These are phyloP conservation scores for Diachasmimorpha longicaudata DNA, from an alignment of 1,140 invertebrate species.

Conservation along the genomic window DNA sequence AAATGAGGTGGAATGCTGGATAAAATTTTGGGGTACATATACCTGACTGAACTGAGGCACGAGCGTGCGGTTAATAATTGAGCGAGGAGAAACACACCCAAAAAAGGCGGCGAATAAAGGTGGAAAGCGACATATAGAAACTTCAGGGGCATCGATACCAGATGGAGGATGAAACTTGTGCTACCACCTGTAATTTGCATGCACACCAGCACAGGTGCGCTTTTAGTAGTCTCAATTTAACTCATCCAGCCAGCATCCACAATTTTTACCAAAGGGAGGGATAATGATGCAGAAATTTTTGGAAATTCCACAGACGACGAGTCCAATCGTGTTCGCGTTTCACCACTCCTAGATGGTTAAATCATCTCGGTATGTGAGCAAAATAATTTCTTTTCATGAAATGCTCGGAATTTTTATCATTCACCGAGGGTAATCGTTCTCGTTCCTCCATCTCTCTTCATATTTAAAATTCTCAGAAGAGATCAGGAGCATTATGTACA, in stretches of 20 bases:
- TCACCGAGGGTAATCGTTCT: neutral
- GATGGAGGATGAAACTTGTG: constrained; percentile 28
- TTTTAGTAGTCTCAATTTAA: constrained; percentile 21
- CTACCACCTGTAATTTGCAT: constrained; percentile 27
- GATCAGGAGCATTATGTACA: neutral
- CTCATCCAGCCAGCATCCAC: neutral
- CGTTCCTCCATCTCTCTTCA: neutral
- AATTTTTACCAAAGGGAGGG: neutral
- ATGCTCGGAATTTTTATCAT: neutral
- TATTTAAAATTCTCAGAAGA: neutral
- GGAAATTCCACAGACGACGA: neutral
- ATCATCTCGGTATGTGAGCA: neutral
- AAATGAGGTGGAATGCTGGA: constrained; percentile 20
- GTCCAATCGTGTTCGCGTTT: neutral
- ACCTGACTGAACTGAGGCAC: neutral
- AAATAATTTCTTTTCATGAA: neutral
- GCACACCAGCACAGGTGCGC: constrained; percentile 20
- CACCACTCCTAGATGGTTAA: neutral
- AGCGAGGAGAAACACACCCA: neutral
- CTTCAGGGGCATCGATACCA: constrained; percentile 16
- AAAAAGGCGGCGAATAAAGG: neutral
- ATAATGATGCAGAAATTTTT: constrained; percentile 9
- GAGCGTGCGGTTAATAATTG: constrained; percentile 31
- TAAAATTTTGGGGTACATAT: constrained; percentile 18
- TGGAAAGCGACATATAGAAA: neutral